Percentiles rank a stretch among this genome's conserved stretches.
Evolutionary conservation across 1,140 invertebrate species (phyloP).

Genomic region (Drosophila asahinai): DNA sequence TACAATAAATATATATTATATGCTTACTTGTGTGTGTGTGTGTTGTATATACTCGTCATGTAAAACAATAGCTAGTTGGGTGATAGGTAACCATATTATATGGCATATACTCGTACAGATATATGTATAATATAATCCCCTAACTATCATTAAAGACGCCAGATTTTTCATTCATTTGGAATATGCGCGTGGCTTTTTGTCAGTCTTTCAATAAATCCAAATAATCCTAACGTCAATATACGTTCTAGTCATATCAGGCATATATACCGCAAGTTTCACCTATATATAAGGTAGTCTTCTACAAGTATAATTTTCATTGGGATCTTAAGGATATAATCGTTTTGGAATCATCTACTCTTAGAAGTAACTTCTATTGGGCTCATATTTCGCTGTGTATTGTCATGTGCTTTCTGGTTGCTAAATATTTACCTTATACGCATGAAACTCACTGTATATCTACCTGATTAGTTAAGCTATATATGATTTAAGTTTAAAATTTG

Average conservation of each 20-base stretch:
- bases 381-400: slow-evolving; percentile 27
- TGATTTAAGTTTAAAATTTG: slow-evolving; percentile 49
- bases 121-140: slow-evolving; percentile 54
- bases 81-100: slow-evolving; percentile 58
- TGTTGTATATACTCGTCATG: slow-evolving; percentile 29
- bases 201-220: slow-evolving; percentile 77
- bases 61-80: slow-evolving; percentile 70
- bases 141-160: slow-evolving; percentile 62
- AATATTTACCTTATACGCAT: slow-evolving; percentile 17
- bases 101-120: slow-evolving; percentile 28
- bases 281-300: background rate
- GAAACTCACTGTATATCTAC: slow-evolving; percentile 11
- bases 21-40: slow-evolving; percentile 13
- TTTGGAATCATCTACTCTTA: slow-evolving; percentile 33
- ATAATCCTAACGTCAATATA: slow-evolving; percentile 58
- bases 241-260: slow-evolving; percentile 25
- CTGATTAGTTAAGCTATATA: slow-evolving; percentile 33
- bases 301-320: slow-evolving; percentile 9
- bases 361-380: slow-evolving; percentile 20
- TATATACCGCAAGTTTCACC: slow-evolving; percentile 12
- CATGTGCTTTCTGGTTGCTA: slow-evolving; percentile 19
- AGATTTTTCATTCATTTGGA: slow-evolving; percentile 55
- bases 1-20: slow-evolving; percentile 59
- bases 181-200: slow-evolving; percentile 67
- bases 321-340: slow-evolving; percentile 15